phyloP scores from a whole-genome alignment of 2,888 invertebrate genomes.

The Cantharis rustica region DNA sequence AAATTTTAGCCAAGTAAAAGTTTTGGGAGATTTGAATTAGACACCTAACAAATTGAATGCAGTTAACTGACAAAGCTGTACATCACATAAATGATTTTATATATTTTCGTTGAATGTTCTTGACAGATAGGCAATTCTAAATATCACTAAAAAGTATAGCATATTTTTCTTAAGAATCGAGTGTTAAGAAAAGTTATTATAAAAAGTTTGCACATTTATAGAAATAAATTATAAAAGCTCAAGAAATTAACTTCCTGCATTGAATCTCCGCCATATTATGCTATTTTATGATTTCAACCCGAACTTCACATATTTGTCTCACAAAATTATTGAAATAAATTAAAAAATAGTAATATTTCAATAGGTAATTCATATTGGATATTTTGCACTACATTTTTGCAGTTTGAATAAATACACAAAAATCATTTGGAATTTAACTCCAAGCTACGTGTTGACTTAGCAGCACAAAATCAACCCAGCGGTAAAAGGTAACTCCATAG shows the following conservation, averaged over 20 bases:
- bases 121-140: neutral
- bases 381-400: no score
- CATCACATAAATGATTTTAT: neutral
- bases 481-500: no score
- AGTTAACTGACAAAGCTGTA: neutral
- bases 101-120: neutral
- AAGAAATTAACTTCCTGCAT: neutral
- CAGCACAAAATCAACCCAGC: no score
- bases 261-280: neutral
- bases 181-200: neutral
- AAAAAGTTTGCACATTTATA: neutral
- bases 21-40: neutral
- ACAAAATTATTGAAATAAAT: no score
- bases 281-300: neutral
- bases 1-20: neutral
- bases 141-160: neutral
- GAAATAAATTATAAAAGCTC: neutral
- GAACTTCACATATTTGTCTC: neutral
- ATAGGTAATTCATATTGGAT: no score
- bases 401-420: no score
- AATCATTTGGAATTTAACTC: no score
- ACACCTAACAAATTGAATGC: neutral
- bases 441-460: no score
- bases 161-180: neutral
- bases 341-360: no score